Evolutionary conservation across 2,797 vertebrate genomes (phyloP), one percentile per base, ranked within the genome.

Genomic region (Gymnothorax javanicus): DNA sequence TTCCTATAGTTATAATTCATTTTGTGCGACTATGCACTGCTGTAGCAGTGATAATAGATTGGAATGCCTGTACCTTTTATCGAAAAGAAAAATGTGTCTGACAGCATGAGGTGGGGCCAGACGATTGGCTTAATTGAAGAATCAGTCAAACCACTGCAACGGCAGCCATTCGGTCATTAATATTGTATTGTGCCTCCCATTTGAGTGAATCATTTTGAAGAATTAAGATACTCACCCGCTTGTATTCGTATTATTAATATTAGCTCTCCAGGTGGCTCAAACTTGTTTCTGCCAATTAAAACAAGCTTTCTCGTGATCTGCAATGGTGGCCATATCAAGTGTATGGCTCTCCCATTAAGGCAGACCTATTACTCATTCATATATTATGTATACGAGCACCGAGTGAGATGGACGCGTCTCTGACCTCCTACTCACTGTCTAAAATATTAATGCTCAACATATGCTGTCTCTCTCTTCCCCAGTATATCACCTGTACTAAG

Each of bases 1-100:
- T 82, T 86, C 81, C 60, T 82, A 69, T 82, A 64, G 82, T 86
- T 86, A 52, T 15, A 82, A 83, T 83, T 50, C 60, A 59, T 52
- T 82, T 86, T 69, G 86, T 60, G 59, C 23, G 60, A 43, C 25
- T n/a, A 58, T 57, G 79, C 54, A 69, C 62, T 57, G 54, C 82
- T 25, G 82, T 82, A 20, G 58, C 85, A 67, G 67, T 73, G 71
- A 33, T 86, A 81, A 86, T 56, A 69, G 71, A 86, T 83, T 57
- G 71, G 60, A 71, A 82, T 59, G 85, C 82, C 85, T 56, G 20
- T 60, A 6, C 52, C 56, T 83, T 50, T 81, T 86, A 86, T 69
- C 82, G 79, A 59, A 82, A 23, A 82, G 77, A 60, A 82, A 69
- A 86, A 82, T 71, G 86, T 50, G 54, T 82, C 62, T 82, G 79